Percentiles rank a stretch among this genome's conserved stretches.
These are phyloP conservation scores for Lanistes nyassanus DNA, from an alignment of 1,140 invertebrate species.

Conservation along the genomic window DNA sequence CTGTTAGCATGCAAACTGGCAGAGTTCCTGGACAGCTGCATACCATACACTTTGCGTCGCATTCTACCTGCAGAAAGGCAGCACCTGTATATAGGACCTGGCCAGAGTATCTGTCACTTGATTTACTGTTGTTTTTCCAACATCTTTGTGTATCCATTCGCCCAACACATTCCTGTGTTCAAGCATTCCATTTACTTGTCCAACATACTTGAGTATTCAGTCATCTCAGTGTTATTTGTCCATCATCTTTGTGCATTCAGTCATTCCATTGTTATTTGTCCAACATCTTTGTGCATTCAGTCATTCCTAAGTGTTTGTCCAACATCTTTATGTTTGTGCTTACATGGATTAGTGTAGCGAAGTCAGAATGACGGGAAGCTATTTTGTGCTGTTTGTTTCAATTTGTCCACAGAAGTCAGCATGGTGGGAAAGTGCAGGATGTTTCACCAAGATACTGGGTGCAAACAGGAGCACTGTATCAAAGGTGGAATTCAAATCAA, in stretches of 20 bases:
- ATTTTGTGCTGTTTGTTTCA: not conserved
- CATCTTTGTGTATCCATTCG: not conserved
- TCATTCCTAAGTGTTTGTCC: too few species aligned
- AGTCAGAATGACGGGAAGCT: too few species aligned
- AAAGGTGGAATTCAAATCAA: conserved; percentile 88
- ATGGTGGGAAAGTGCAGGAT: conserved; percentile 8
- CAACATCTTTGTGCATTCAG: too few species aligned
- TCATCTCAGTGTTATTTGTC: too few species aligned
- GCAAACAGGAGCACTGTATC: conserved; percentile 66
- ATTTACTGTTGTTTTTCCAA: not conserved
- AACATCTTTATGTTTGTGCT: too few species aligned
- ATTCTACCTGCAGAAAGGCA: conserved; percentile 89
- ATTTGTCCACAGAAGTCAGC: not conserved
- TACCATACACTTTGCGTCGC: conserved; percentile 85
- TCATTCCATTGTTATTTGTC: too few species aligned
- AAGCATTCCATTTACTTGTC: not conserved
- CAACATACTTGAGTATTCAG: too few species aligned
- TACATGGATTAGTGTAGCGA: too few species aligned
- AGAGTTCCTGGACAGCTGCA: conserved; percentile 80
- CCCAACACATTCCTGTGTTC: not conserved
- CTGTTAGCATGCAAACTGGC: conserved; percentile 73
- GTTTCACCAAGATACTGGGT: conserved; percentile 14
- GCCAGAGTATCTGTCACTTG: conserved; percentile 9
- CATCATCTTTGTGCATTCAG: too few species aligned
- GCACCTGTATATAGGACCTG: conserved; percentile 74